phyloP scores from a whole-genome alignment of 1,140 invertebrate genomes.

The Aphelinus atriplicis region DNA sequence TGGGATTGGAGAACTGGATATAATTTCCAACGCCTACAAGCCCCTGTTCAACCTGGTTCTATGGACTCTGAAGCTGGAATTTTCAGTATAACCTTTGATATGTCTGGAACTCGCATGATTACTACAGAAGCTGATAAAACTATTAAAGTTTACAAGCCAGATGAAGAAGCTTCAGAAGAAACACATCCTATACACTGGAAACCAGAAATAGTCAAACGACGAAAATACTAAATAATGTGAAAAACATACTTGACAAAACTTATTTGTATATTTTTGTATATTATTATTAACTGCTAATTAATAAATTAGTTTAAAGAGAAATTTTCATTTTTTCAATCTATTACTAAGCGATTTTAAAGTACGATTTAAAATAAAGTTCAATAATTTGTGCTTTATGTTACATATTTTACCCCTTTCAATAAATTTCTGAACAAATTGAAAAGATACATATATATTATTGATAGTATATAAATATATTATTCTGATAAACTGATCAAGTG shows the following conservation, averaged over 20 bases:
- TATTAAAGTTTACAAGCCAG: conserved; percentile 99
- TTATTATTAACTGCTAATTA: background rate
- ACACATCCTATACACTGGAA: conserved; percentile 97
- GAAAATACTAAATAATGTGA: conserved; percentile 44
- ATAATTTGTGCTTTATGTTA: background rate
- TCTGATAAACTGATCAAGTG: too few relatives aligned
- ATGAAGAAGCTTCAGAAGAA: conserved; percentile 95
- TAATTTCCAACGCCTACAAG: conserved; percentile 95
- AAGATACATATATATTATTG: too few relatives aligned
- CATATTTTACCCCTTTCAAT: too few relatives aligned
- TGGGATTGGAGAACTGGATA: conserved; percentile 99
- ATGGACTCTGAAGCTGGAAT: conserved; percentile 99
- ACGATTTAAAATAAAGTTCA: background rate
- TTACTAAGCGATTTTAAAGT: background rate
- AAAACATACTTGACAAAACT: too few relatives aligned
- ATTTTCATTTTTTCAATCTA: background rate
- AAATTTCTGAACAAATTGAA: too few relatives aligned
- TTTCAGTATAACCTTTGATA: conserved; percentile 95
- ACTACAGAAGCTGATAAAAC: conserved; percentile 99
- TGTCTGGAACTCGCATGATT: conserved; percentile 91
- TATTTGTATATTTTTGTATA: conserved; percentile 2
- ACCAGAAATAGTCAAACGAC: conserved; percentile 74
- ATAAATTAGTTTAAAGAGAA: background rate
- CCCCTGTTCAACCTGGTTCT: conserved; percentile 96
- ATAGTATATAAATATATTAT: too few relatives aligned